A percentile compares a stretch with the other conserved stretches of the same genome.
Evolutionary conservation across 2,797 vertebrate species (phyloP).

Genomic region (Falco concolor): DNA sequence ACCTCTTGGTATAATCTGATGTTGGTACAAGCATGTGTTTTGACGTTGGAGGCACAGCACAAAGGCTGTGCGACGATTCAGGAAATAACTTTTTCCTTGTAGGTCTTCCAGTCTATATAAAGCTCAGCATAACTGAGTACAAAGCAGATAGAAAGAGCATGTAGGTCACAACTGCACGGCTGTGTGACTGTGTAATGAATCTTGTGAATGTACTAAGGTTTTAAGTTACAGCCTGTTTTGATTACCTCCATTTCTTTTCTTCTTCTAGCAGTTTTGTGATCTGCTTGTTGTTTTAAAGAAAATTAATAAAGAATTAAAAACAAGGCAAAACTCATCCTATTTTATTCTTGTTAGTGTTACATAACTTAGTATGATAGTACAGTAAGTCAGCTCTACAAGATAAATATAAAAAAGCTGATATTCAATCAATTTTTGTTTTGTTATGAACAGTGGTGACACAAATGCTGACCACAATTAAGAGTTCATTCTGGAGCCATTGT

Average conservation of each 20-base stretch:
- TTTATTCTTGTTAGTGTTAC: background rate
- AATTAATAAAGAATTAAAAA: background rate
- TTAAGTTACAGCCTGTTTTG: background rate
- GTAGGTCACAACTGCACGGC: background rate
- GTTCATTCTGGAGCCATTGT: background rate
- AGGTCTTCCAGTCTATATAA: background rate
- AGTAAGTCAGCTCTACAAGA: background rate
- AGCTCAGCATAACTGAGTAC: background rate
- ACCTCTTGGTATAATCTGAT: slow-evolving; percentile 34
- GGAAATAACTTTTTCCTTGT: background rate
- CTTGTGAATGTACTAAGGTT: background rate
- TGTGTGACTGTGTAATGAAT: background rate
- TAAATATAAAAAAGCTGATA: background rate
- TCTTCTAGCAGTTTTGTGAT: background rate
- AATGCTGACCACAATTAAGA: background rate
- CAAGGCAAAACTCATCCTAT: background rate
- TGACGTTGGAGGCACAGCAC: background rate
- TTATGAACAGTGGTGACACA: background rate
- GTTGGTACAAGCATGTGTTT: background rate
- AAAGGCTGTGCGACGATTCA: background rate
- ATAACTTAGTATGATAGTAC: background rate
- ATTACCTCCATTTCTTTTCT: background rate
- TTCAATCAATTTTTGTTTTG: background rate
- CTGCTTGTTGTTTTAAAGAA: background rate
- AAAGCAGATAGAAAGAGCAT: slow-evolving; percentile 13